Evolutionary conservation across 2,888 invertebrate genomes (phyloP), one percentile per base, ranked within the genome.

Genomic region (Ochropleura leucogaster): DNA sequence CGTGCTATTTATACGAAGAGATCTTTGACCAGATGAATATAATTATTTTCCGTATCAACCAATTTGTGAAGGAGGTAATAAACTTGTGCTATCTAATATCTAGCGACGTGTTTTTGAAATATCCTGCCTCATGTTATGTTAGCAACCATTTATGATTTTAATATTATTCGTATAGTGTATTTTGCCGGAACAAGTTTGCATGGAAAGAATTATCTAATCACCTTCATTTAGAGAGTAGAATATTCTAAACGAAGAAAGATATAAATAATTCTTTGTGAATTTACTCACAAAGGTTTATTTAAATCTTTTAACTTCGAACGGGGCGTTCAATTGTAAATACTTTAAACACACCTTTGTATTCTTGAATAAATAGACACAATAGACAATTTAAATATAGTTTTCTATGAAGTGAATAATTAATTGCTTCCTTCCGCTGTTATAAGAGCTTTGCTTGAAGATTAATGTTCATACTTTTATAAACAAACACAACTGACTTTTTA

Each of bases 1-100:
- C 71, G 69, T 67, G 73, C 3, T 79, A 47, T 79, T 79, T 79
- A 85, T 74, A 49, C 59, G 71, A 72, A 82, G 74, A 62, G 71
- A 77, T 71, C 68, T 75, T 66, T 76, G 70, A 72, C 75, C 66
- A 75, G 80, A 85, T 78, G 67, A 81, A 67, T 77, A 63, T 85
- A 77, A 80, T 85, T 77, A 83, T 74, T 69, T 68, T 72, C 59
- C 42, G 59, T 57, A 77, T 78, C 72, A 72, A 68, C 71, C 79
- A 83, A 85, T 83, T 85, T 83, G 75, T 71, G 76, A 77, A 80
- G 72, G 77, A 76, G 75, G 74, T 68, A 72, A 83, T 87, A 87
- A 74, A 76, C 74, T 74, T 72, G 65, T 72, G 79, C 77, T 77
- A 84, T 82, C 76, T 66, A 77, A 79, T 77, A 85, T 68, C 75